Conservation (phyloP, 2,113 vertebrate genomes). For the Vulpes vulpes region DNA sequence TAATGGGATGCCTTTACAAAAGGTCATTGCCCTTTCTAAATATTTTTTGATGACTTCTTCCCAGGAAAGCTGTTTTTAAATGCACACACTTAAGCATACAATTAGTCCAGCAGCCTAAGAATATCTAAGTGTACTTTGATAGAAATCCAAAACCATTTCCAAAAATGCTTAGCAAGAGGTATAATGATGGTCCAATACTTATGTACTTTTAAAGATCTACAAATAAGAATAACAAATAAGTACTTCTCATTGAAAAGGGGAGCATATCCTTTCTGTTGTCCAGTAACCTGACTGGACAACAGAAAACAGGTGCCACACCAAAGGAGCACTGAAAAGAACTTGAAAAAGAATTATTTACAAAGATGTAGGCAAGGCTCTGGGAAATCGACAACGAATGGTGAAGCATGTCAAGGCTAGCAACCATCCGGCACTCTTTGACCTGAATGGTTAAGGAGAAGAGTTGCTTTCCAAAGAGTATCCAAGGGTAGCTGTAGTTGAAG, state of each 20-base stretch:
- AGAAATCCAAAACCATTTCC: not conserved
- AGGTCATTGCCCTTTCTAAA: slow-evolving; percentile 83
- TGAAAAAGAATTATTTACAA: slow-evolving; percentile 20
- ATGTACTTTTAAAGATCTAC: not conserved
- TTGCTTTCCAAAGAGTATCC: not conserved
- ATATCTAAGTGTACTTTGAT: slow-evolving; percentile 10
- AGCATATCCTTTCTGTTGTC: too few species aligned
- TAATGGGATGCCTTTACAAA: slow-evolving; percentile 82
- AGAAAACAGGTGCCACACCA: not conserved
- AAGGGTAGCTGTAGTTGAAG: not conserved
- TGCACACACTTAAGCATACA: slow-evolving; percentile 6
- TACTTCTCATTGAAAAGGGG: not conserved
- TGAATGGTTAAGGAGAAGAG: not conserved
- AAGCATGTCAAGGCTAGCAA: not conserved
- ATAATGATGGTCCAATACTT: not conserved
- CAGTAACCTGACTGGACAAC: not conserved
- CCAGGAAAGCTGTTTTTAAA: slow-evolving; percentile 63
- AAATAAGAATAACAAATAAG: slow-evolving; percentile 13
- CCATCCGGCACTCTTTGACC: not conserved
- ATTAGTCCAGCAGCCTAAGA: slow-evolving; percentile 23
- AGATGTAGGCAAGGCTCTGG: not conserved
- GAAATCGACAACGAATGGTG: not conserved
- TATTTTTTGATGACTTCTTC: slow-evolving; percentile 78
- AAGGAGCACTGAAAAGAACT: not conserved
- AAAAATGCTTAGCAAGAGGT: slow-evolving; percentile 34